A percentile compares a stretch with the other conserved stretches of the same genome.
These are phyloP conservation scores for Ursus arctos DNA, from an alignment of 2,113 vertebrate species.

Conservation along the genomic window DNA sequence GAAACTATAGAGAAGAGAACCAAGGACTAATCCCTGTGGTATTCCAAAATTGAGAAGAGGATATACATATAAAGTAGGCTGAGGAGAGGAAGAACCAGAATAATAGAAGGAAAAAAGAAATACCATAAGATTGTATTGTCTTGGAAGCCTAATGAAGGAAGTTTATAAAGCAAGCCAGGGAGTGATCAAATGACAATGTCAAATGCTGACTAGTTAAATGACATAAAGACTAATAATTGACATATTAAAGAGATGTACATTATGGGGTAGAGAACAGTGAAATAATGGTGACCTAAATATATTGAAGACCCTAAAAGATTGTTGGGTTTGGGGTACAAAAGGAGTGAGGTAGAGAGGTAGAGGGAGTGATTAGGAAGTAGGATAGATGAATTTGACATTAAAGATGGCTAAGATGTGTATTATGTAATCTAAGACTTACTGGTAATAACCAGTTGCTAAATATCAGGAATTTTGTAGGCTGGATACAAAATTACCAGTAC, in stretches of 20 bases:
- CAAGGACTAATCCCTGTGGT: not conserved
- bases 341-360: not conserved
- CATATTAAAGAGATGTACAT: not conserved
- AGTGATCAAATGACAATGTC: not conserved
- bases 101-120: not conserved
- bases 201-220: not conserved
- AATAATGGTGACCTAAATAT: not conserved
- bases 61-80: not conserved
- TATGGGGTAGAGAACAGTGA: not conserved
- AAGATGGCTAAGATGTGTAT: not conserved
- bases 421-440: not conserved
- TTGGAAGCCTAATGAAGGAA: not conserved
- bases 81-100: not conserved
- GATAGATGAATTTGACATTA: not conserved
- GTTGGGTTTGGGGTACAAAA: not conserved
- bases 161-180: not conserved
- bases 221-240: not conserved
- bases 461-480: not conserved
- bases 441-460: not conserved
- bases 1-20: not conserved
- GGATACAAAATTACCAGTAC: not conserved
- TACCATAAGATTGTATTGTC: not conserved
- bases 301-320: not conserved
- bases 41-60: not conserved
- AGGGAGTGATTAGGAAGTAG: not conserved